phyloP scores from a whole-genome alignment of 2,888 invertebrate genomes.

The Rhagonycha lutea region DNA sequence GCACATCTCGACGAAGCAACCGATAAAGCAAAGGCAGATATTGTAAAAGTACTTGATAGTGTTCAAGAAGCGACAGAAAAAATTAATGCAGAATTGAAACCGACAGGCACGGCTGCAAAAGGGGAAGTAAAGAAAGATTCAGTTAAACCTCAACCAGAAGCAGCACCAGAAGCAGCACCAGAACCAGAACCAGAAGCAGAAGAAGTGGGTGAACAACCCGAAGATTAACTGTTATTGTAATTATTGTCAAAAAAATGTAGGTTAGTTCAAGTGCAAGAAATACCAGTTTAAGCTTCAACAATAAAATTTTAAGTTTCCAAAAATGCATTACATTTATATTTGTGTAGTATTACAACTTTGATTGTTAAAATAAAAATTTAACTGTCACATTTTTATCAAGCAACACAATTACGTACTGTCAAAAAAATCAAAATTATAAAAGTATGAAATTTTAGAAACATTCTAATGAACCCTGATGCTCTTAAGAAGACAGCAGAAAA shows the following conservation, averaged over 20 bases:
- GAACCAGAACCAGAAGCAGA: background rate
- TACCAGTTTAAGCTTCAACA: background rate
- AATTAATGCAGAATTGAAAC: background rate
- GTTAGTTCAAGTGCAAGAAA: background rate
- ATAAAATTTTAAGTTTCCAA: background rate
- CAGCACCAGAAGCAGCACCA: background rate
- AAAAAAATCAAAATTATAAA: background rate
- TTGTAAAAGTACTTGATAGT: background rate
- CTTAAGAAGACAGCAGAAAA: background rate
- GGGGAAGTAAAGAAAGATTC: background rate
- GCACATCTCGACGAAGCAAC: background rate
- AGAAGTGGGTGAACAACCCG: background rate
- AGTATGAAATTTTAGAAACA: background rate
- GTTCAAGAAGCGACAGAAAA: background rate
- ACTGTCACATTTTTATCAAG: background rate
- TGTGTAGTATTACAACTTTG: background rate
- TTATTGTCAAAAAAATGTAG: background rate
- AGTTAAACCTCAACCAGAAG: background rate
- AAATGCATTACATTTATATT: background rate
- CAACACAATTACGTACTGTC: background rate
- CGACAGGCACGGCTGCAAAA: background rate
- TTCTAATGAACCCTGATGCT: background rate
- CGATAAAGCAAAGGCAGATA: background rate
- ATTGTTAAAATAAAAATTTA: background rate
- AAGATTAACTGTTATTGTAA: no score